Percentiles rank a stretch among this genome's conserved stretches.
phyloP scores from a whole-genome alignment of 2,113 vertebrate species.

The Salvelinus namaycush region DNA sequence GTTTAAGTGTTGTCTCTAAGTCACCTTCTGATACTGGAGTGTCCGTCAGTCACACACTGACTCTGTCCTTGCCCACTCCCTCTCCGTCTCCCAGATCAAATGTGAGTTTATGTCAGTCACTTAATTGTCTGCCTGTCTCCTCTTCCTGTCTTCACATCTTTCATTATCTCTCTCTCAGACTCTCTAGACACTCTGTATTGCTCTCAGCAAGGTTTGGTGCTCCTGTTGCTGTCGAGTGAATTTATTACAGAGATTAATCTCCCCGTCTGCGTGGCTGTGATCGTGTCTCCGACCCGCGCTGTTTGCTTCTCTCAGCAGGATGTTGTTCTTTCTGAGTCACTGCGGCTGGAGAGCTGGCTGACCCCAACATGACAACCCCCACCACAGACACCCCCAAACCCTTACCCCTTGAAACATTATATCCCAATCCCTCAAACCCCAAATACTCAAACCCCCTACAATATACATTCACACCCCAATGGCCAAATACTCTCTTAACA shows the following conservation, averaged over 20 bases:
- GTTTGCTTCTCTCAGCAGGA: slow-evolving; percentile 43
- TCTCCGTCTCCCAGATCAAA: neutral
- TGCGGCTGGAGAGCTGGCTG: slow-evolving; percentile 31
- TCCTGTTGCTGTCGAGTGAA: slow-evolving; percentile 16
- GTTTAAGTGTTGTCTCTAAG: too few species aligned
- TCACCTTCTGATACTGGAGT: neutral
- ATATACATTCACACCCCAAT: too few species aligned
- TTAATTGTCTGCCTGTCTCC: neutral
- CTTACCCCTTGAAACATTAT: neutral
- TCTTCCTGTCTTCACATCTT: neutral
- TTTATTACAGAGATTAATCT: slow-evolving; percentile 52
- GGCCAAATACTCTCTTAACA: too few species aligned
- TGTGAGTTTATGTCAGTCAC: neutral
- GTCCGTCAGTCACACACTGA: too few species aligned
- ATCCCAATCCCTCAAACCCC: neutral
- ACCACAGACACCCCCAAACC: slow-evolving; percentile 1
- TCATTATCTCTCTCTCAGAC: slow-evolving; percentile 9
- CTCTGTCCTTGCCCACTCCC: neutral
- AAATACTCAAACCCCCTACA: neutral
- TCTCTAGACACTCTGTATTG: neutral
- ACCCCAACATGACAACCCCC: slow-evolving; percentile 16
- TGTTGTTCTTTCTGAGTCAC: slow-evolving; percentile 61
- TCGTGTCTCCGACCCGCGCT: slow-evolving; percentile 18
- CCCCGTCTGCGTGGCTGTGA: slow-evolving; percentile 15
- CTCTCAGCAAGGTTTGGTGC: neutral